A percentile compares a stretch with the other conserved stretches of the same genome.
Evolutionary conservation across 2,888 invertebrate genomes (phyloP).

Genomic region (Pheosia gnoma): DNA sequence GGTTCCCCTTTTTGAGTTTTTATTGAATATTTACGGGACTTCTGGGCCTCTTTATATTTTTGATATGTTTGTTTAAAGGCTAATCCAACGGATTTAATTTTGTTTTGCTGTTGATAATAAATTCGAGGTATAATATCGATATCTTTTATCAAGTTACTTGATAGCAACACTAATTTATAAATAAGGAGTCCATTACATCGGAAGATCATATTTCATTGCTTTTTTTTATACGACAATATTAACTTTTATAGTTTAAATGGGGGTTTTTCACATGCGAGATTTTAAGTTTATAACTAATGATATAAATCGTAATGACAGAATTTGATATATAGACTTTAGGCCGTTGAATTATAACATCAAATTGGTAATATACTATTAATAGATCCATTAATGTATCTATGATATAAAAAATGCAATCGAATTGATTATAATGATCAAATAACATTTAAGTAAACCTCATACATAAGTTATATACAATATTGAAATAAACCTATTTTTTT

Average conservation of each 20-base stretch:
- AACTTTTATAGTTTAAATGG: constrained; percentile 8
- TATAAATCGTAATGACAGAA: constrained; percentile 21
- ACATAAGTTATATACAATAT: no score
- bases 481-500: no score
- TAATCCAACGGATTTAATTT: no score
- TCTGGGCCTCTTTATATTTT: constrained; percentile 27
- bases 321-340: constrained; percentile 21
- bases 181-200: constrained; percentile 13
- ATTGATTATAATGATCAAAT: no score
- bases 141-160: neutral
- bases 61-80: constrained; percentile 18
- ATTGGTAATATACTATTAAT: neutral
- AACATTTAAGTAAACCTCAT: no score
- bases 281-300: constrained; percentile 25
- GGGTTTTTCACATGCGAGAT: constrained; percentile 23
- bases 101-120: no score
- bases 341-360: neutral
- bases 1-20: constrained; percentile 26
- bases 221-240: constrained; percentile 24
- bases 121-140: no score
- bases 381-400: neutral
- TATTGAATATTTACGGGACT: constrained; percentile 37
- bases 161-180: constrained; percentile 13
- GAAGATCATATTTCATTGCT: constrained; percentile 24
- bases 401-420: no score